Conservation (phyloP, 2,888 invertebrate genomes). For the Eilema griseolum region DNA sequence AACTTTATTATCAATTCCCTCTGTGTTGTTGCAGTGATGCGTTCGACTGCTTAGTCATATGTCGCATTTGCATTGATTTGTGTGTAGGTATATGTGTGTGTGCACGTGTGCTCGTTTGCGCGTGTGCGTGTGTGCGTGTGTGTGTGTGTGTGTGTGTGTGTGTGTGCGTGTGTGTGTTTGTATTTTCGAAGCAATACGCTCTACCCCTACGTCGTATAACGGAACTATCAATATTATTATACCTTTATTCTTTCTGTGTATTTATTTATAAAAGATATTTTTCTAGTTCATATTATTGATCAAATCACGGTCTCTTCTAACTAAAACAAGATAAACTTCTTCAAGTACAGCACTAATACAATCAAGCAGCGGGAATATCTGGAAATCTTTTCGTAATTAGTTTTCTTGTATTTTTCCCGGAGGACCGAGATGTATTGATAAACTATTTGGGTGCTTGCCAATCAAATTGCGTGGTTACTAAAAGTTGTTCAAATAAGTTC, state of each 20-base stretch:
- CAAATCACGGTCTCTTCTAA: background rate
- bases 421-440: conserved; percentile 37
- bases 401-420: conserved; percentile 33
- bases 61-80: no score
- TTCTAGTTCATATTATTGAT: background rate
- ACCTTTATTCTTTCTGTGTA: background rate
- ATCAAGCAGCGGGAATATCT: conserved; percentile 25
- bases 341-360: conserved; percentile 22
- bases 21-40: background rate
- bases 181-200: no score
- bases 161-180: no score
- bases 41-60: background rate
- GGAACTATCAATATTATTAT: background rate
- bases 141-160: no score
- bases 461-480: conserved; percentile 37
- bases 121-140: no score
- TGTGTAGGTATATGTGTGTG: no score
- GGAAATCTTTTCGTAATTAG: conserved; percentile 35
- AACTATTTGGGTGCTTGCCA: conserved; percentile 50
- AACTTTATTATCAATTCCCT: background rate
- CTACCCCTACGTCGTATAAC: no score
- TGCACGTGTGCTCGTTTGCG: no score
- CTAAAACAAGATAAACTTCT: conserved; percentile 11
- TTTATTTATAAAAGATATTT: background rate
- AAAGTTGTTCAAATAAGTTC: conserved; percentile 24